These are phyloP conservation scores for Drosophila pseudotalamancana DNA, from an alignment of 2,888 invertebrate genomes.

Conservation along the genomic window DNA sequence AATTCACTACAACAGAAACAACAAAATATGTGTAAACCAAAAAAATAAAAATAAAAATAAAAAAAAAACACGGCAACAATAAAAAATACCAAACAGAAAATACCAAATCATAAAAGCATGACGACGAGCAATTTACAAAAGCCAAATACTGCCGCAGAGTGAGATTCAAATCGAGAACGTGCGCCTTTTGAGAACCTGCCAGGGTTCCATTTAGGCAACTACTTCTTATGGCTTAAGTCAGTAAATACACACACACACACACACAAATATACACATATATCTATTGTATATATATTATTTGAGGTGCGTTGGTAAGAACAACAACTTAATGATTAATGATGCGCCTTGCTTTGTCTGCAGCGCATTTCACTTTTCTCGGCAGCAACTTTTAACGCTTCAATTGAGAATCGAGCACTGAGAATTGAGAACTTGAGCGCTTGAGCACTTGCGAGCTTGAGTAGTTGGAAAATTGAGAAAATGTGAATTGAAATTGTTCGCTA, in stretches of 20 bases:
- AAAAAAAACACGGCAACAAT: slow-evolving; percentile 5
- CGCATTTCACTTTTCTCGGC: slow-evolving; percentile 64
- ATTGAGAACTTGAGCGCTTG: slow-evolving; percentile 42
- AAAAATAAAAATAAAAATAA: not conserved
- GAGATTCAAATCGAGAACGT: slow-evolving; percentile 77
- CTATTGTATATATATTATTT: slow-evolving; percentile 10
- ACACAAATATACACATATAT: not conserved
- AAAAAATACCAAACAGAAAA: slow-evolving; percentile 50
- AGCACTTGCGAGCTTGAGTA: too few relatives aligned
- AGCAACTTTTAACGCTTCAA: slow-evolving; percentile 41
- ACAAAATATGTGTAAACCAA: slow-evolving; percentile 28
- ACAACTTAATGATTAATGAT: slow-evolving; percentile 78
- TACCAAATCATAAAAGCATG: slow-evolving; percentile 81
- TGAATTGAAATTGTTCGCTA: slow-evolving; percentile 57
- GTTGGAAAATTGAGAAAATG: too few relatives aligned
- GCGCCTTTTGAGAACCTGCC: slow-evolving; percentile 38
- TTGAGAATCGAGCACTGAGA: slow-evolving; percentile 28
- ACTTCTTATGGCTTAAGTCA: slow-evolving; percentile 21
- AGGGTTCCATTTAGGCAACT: slow-evolving; percentile 39
- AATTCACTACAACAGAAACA: slow-evolving; percentile 57
- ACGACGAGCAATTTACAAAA: slow-evolving; percentile 76
- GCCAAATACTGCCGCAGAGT: slow-evolving; percentile 48
- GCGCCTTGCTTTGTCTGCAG: slow-evolving; percentile 40
- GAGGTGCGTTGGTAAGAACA: slow-evolving; percentile 53
- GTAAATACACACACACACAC: not conserved